These are phyloP conservation scores for Sminthurides bifidus DNA, from an alignment of 1,140 invertebrate species.

Conservation along the genomic window DNA sequence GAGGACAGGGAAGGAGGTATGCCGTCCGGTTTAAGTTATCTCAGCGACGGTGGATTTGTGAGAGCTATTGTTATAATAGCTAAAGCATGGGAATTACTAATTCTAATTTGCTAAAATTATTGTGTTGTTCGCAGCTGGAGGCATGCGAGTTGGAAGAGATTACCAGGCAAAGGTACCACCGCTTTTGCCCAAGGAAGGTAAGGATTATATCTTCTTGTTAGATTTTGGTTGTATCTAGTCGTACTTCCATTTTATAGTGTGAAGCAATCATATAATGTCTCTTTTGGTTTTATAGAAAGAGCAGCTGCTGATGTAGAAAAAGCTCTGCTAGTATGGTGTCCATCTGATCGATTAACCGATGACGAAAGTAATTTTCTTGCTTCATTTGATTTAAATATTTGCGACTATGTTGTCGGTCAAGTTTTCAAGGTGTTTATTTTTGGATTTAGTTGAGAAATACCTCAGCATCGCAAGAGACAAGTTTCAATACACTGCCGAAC, in stretches of 20 bases:
- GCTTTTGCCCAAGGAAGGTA: constrained; percentile 48
- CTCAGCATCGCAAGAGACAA: constrained; percentile 91
- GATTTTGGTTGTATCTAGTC: background rate
- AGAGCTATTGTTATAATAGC: background rate
- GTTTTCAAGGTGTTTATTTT: constrained; percentile 6
- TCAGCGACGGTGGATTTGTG: background rate
- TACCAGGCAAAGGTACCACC: constrained; percentile 85
- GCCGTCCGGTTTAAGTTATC: background rate
- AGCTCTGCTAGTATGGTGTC: constrained; percentile 90
- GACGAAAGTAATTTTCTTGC: constrained; percentile 57
- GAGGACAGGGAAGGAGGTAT: constrained; percentile 21
- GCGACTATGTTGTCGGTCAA: background rate
- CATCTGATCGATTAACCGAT: constrained; percentile 73
- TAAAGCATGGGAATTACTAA: no score
- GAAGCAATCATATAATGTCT: background rate
- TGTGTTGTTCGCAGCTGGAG: constrained; percentile 49
- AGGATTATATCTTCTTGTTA: background rate
- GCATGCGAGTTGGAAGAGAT: constrained; percentile 85
- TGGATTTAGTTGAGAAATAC: constrained; percentile 77
- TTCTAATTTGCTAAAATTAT: background rate
- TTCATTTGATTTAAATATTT: background rate
- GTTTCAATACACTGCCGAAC: constrained; percentile 94
- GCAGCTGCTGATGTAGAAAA: constrained; percentile 47
- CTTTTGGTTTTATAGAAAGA: constrained; percentile 17
- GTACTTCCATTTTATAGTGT: background rate